phyloP scores from a whole-genome alignment of 2,888 invertebrate genomes.

The Patella depressa region DNA sequence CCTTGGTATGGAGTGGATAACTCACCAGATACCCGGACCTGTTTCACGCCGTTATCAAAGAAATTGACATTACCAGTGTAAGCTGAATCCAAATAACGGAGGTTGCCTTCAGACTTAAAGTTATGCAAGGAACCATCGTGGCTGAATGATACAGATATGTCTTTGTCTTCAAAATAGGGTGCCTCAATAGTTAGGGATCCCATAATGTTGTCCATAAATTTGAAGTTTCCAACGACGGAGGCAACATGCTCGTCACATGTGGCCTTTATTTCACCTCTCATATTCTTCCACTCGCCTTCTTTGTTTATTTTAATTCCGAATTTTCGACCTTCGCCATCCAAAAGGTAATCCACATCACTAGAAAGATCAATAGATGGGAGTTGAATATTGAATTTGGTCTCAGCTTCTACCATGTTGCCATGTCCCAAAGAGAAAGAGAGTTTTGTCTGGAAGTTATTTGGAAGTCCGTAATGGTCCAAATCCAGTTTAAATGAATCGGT shows the following conservation, averaged over 20 bases:
- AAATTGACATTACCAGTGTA: slow-evolving; percentile 29
- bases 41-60: slow-evolving; percentile 24
- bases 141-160: slow-evolving; percentile 28
- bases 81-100: slow-evolving; percentile 23
- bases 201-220: slow-evolving; percentile 12
- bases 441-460: not conserved
- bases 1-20: slow-evolving; percentile 30
- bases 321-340: not conserved
- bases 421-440: slow-evolving; percentile 2
- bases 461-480: not conserved
- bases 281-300: slow-evolving; percentile 15
- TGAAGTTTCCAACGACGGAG: slow-evolving; percentile 8
- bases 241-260: slow-evolving; percentile 8
- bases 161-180: slow-evolving; percentile 21
- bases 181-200: slow-evolving; percentile 26
- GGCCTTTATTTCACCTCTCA: slow-evolving; percentile 11
- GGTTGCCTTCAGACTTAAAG: slow-evolving; percentile 32
- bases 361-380: not conserved
- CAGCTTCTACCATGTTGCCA: not conserved
- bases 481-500: not conserved
- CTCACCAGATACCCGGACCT: slow-evolving; percentile 30
- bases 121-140: slow-evolving; percentile 29
- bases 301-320: not conserved
- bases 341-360: not conserved
- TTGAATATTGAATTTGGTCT: not conserved